phyloP scores from a whole-genome alignment of 2,888 invertebrate genomes.

The Ellobium chinense region DNA sequence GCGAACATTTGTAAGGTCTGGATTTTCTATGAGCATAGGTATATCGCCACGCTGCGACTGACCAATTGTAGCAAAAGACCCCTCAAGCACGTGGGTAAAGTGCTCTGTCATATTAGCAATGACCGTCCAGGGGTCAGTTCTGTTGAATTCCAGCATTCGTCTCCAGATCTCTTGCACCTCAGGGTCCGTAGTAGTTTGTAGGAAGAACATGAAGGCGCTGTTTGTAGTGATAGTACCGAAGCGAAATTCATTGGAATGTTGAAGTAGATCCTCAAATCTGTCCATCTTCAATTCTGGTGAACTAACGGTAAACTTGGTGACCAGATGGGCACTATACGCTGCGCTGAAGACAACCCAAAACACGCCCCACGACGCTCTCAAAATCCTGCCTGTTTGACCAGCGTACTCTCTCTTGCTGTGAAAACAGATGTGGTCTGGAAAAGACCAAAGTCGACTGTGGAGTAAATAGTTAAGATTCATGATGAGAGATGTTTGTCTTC shows the following conservation, averaged over 20 bases:
- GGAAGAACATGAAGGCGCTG: background rate
- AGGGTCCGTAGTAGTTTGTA: background rate
- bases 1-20: background rate
- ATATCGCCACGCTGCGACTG: background rate
- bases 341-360: slow-evolving; percentile 11
- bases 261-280: background rate
- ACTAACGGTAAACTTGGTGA: background rate
- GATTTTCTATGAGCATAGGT: background rate
- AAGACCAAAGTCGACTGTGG: background rate
- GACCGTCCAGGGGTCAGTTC: background rate
- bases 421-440: slow-evolving; percentile 23
- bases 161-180: background rate
- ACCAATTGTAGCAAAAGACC: background rate
- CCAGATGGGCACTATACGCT: background rate
- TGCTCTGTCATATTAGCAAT: background rate
- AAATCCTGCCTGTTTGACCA: background rate
- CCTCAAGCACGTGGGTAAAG: background rate
- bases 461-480: too few relatives aligned
- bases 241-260: background rate
- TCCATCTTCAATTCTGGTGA: background rate
- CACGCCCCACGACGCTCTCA: background rate
- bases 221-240: background rate
- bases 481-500: too few relatives aligned
- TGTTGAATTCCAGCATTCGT: background rate
- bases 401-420: background rate